These are phyloP conservation scores for Heliconius cydno DNA, from an alignment of 2,888 invertebrate genomes.

Conservation along the genomic window DNA sequence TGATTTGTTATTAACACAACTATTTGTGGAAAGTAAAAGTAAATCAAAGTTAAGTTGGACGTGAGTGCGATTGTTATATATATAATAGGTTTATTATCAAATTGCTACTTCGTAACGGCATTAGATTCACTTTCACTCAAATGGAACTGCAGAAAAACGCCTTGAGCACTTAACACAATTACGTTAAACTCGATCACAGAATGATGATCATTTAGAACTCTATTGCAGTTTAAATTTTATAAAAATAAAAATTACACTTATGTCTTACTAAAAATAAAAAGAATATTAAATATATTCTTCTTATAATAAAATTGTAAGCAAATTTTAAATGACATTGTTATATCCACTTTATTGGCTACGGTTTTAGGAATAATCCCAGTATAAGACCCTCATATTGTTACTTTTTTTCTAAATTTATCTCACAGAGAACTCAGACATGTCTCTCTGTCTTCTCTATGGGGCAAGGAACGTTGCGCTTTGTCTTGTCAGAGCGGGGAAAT, in stretches of 20 bases:
- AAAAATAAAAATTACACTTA: no score
- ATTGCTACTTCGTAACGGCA: conserved; percentile 35
- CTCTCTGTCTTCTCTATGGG: no score
- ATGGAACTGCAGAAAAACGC: conserved; percentile 34
- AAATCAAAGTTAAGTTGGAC: conserved; percentile 13
- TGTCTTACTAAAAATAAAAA: no score
- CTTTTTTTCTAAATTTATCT: no score
- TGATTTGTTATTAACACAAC: not conserved
- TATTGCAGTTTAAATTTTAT: not conserved
- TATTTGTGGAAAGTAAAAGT: conserved; percentile 30
- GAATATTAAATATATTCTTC: not conserved
- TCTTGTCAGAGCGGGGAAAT: no score
- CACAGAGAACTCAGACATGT: no score
- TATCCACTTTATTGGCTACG: no score
- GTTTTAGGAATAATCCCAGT: no score
- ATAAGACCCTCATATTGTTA: no score
- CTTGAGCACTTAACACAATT: conserved; percentile 32
- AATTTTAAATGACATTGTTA: no score
- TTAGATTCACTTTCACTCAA: conserved; percentile 41
- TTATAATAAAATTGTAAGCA: no score
- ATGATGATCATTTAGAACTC: conserved; percentile 8
- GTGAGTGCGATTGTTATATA: conserved; percentile 28
- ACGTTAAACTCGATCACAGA: conserved; percentile 24
- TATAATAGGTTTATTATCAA: conserved; percentile 41
- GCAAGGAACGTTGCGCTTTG: no score